Percentiles rank a stretch among this genome's conserved stretches.
phyloP scores from a whole-genome alignment of 1,140 invertebrate genomes.

The Microplitis demolitor region DNA sequence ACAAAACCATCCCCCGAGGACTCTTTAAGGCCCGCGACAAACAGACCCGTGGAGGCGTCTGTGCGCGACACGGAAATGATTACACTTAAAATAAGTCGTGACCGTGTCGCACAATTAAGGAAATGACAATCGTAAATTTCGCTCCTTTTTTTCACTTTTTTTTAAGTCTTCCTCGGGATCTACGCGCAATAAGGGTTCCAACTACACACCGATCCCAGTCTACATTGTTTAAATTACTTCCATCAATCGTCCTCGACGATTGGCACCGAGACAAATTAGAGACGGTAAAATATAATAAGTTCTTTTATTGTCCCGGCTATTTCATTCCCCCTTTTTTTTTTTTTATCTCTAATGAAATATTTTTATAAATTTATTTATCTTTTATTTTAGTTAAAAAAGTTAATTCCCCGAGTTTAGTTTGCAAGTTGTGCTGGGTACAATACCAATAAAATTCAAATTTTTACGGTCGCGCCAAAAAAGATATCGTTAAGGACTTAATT shows the following conservation, averaged over 20 bases:
- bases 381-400: too few relatives aligned
- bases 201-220: too few relatives aligned
- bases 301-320: too few relatives aligned
- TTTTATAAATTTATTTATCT: too few relatives aligned
- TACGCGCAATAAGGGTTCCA: too few relatives aligned
- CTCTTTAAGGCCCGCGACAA: not conserved
- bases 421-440: too few relatives aligned
- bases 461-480: not conserved
- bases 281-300: too few relatives aligned
- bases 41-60: not conserved
- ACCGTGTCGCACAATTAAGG: constrained; percentile 50
- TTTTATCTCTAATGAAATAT: too few relatives aligned
- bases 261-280: not conserved
- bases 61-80: constrained; percentile 20
- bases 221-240: constrained; percentile 26
- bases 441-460: too few relatives aligned
- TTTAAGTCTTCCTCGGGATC: constrained; percentile 13
- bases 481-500: not conserved
- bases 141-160: constrained; percentile 30
- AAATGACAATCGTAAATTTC: constrained; percentile 56
- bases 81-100: constrained; percentile 42
- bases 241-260: constrained; percentile 37
- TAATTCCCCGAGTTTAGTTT: too few relatives aligned
- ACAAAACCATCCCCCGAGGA: constrained; percentile 1
- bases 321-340: too few relatives aligned